These are phyloP conservation scores for Halichoerus grypus DNA, from an alignment of 2,113 vertebrate species.

Conservation along the genomic window DNA sequence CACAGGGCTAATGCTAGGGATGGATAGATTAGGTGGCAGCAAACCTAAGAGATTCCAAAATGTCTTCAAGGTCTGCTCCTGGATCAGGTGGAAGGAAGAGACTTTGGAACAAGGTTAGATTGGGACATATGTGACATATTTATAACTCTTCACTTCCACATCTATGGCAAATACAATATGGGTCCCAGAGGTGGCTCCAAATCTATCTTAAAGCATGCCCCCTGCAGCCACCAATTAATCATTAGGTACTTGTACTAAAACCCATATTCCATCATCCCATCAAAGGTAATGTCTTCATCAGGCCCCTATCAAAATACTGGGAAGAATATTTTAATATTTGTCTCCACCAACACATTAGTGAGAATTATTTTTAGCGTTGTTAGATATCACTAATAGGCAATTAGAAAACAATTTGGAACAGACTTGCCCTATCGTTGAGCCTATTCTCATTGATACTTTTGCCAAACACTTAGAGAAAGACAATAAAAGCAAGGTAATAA, in stretches of 20 bases:
- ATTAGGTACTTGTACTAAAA: neutral
- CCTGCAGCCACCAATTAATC: neutral
- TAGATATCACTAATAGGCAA: neutral
- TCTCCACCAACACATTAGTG: neutral
- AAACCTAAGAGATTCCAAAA: neutral
- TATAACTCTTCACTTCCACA: neutral
- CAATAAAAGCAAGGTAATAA: neutral
- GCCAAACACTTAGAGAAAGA: neutral
- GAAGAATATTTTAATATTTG: neutral
- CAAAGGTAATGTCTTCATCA: neutral
- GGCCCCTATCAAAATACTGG: neutral
- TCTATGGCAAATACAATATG: too few species aligned
- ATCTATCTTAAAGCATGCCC: neutral
- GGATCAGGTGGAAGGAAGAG: neutral
- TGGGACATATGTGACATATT: neutral
- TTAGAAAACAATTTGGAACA: neutral
- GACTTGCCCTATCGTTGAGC: neutral
- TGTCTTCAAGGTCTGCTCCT: neutral
- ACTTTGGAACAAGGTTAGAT: neutral
- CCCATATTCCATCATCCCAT: neutral
- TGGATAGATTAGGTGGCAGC: neutral
- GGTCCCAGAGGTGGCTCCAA: neutral
- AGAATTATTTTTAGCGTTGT: slow-evolving; percentile 18
- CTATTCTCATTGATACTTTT: neutral
- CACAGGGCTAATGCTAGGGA: neutral